Evolutionary conservation across 2,797 vertebrate genomes (phyloP), one percentile per base, ranked within the genome.

Genomic region (Smutsia gigantea): DNA sequence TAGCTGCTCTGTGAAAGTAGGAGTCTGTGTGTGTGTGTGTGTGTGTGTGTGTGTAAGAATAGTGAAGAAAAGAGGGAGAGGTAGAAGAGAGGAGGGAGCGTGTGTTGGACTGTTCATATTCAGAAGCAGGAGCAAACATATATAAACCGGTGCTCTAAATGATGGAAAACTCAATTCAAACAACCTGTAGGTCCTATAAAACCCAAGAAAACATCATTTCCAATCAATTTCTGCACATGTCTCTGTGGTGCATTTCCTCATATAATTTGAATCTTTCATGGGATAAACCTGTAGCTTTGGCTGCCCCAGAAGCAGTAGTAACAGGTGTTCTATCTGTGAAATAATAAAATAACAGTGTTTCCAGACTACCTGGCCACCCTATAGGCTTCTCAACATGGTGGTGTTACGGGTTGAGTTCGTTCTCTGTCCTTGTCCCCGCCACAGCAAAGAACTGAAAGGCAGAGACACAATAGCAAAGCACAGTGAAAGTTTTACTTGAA

Each of bases 211-310:
- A 46, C n/a, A 71, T 29, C 31, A 29, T 69, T 83, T 79, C 37
- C 77, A 55, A 1, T 63, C 13, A 72, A 8, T 37, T 23, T 25
- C 68, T 92, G n/a, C 27, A 31, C 3, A 31, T 63, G 6, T n/a
- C 25, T 90, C 74, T 23, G 2, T 75, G 69, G 77, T 31, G 12
- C 46, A 27, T 82, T 90, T 81, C 31, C 31, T 81, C 2, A 74
- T 37, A 81, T 34, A 8, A 51, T 87, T 53, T 93, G 13, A 37
- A 42, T 86, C 42, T 66, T 89, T 59, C n/a, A 61, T 2, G 27
- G 51, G 90, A 64, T 78, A 87, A 69, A 89, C 37, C 34, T 77
- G n/a, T 42, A 89, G 69, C 66, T 91, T 79, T 75, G 69, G n/a
- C 55, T 75, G n/a, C 6, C 27, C 37, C 19, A 17, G 13, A 64